Evolutionary conservation across 2,888 invertebrate species (phyloP), one percentile per base, ranked within the genome.

Genomic region (Danaus chrysippus): DNA sequence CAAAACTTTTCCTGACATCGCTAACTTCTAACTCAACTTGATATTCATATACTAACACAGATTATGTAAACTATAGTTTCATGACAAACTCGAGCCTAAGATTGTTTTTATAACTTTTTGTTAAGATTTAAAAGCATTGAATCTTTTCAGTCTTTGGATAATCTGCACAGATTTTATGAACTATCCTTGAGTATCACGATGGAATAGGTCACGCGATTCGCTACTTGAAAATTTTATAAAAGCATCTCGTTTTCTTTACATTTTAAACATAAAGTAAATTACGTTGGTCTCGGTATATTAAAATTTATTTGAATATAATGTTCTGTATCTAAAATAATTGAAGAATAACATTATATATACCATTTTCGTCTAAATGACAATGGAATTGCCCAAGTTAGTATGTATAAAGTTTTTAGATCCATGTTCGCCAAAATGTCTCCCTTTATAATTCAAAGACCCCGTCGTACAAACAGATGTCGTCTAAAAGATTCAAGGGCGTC

Each of bases 361-460:
- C 23, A 34, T 34, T 34, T 54, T 59, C 49, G 60, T 49, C 60
- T 55, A 15, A 44, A 43, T 62, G 61, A 64, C 62, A 62, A 59
- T 46, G 52, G 58, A 42, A 63, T 67, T 63, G 58, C 61, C 78
- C 73, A 75, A 80, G 83, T 88, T 87, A 89, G 88, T 87, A 88
- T 88, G 86, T 86, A 88, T 87, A 86, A 86, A 86, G 61, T 59
- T 62, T 59, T 54, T 60, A 54, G 70, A 71, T 73, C 72, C 73
- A 69, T 73, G 75, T 74, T 71, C 76, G 75, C 75, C 76, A 74
- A 77, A 77, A 78, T 81, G 78, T 73, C 68, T 69, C 68, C 78
- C 81, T 87, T 83, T 84, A 87, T 87, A 88, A 89, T 87, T 86
- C 86, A 87, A 84, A 85, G 85, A 87, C 85, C 78, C 76, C 78